Evolutionary conservation across 2,888 invertebrate genomes (phyloP), one percentile per base, ranked within the genome.

Genomic region (Tortricodes alternella): DNA sequence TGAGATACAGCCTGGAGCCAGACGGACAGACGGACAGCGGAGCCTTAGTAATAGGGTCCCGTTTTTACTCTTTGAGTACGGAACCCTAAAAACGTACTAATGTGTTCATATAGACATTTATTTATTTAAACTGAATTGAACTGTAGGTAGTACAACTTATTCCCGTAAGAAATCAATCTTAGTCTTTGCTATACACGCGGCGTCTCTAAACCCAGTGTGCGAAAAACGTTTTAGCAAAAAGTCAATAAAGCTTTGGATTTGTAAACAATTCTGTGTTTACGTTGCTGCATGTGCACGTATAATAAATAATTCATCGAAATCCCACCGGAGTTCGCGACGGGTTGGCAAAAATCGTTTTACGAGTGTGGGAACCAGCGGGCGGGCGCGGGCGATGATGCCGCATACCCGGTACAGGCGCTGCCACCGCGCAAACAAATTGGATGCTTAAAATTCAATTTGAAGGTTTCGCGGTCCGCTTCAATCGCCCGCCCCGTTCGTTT

Each of bases 371-470:
- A 78, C 69, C 68, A 58, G 65, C 68, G 70, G 60, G 59, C 46
- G 59, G 53, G 53, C 58, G 63, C 63, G 56, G 64, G 59, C 64
- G 63, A 57, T 66, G 72, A 69, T 68, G 63, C 67, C 68, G 48
- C 39, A 44, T 53, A 32, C 32, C 32, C 46, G 53, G 53, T 39
- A 21, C 53, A 34, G 53, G 48, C 44, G 49, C 43, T 80, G 74
- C 80, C 75, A 74, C 78, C 75, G 80, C 75, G 78, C 83, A 85
- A 89, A 89, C 89, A 89, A 89, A 89, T 89, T 89, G 89, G 86
- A 89, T 85, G 87, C 89, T 89, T 89, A 89, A 89, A 89, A 89
- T 89, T 89, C 89, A 89, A 89, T 89, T 89, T 88, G 80, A 88
- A 89, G 88, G 89, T 89, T 89, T 89, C 86, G 87, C 85, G 89